These are phyloP conservation scores for Ctenopoma multispine DNA, from an alignment of 2,797 vertebrate species.

Conservation along the genomic window DNA sequence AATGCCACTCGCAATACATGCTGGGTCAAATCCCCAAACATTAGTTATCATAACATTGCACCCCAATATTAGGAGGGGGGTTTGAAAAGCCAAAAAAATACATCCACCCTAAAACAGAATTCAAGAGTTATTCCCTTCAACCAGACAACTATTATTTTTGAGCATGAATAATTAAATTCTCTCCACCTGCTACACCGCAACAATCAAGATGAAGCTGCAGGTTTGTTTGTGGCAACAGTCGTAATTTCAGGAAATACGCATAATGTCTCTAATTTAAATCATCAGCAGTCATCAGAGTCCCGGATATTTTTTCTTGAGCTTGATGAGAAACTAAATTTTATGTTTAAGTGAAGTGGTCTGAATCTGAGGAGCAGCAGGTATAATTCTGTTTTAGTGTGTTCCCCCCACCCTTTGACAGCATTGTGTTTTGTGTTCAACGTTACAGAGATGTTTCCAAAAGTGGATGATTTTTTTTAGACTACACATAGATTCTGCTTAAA, in stretches of 20 bases:
- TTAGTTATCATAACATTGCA: constrained; percentile 65
- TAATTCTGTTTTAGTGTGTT: constrained; percentile 52
- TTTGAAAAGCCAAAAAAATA: constrained; percentile 38
- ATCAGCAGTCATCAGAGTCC: not conserved
- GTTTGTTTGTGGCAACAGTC: constrained; percentile 15
- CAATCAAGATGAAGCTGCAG: constrained; percentile 21
- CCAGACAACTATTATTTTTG: not conserved
- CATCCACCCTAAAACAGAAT: constrained; percentile 61
- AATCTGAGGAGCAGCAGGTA: constrained; percentile 11
- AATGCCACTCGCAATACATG: constrained; percentile 73
- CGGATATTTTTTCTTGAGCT: constrained; percentile 11
- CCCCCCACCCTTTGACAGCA: constrained; percentile 36
- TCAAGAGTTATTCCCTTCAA: constrained; percentile 35
- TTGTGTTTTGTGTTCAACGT: constrained; percentile 66
- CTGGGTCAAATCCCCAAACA: constrained; percentile 72
- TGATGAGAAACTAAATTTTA: constrained; percentile 2
- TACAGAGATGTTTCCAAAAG: constrained; percentile 72
- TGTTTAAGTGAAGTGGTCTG: constrained; percentile 8
- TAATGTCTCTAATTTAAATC: constrained; percentile 7
- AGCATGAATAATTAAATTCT: constrained; percentile 12
- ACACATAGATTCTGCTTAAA: constrained; percentile 74
- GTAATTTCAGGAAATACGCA: constrained; percentile 25
- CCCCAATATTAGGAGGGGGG: constrained; percentile 25
- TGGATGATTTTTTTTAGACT: constrained; percentile 68
- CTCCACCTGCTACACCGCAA: not conserved